These are phyloP conservation scores for Eilema griseolum DNA, from an alignment of 2,888 invertebrate genomes.

Conservation along the genomic window DNA sequence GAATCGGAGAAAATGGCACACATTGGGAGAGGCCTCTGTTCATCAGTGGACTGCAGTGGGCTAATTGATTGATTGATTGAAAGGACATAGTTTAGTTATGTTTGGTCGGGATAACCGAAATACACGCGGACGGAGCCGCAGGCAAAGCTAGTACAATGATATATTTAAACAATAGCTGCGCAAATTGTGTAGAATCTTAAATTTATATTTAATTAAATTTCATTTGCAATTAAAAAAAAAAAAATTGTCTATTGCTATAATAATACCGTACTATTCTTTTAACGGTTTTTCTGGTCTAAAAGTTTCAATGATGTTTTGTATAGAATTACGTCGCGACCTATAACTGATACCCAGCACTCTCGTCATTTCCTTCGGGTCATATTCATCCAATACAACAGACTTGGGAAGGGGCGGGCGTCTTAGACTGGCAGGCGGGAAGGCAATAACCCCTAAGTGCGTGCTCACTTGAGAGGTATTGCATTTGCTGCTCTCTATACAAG, in stretches of 20 bases:
- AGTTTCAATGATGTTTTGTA: slow-evolving; percentile 57
- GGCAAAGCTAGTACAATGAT: no score
- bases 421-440: slow-evolving; percentile 42
- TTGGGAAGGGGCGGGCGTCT: slow-evolving; percentile 25
- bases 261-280: not conserved
- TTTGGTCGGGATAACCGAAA: no score
- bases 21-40: no score
- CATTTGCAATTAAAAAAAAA: not conserved
- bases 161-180: no score
- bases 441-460: slow-evolving; percentile 71
- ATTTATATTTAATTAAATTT: no score
- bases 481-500: slow-evolving; percentile 58
- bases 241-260: not conserved
- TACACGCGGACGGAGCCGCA: no score
- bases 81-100: no score
- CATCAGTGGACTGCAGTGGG: no score
- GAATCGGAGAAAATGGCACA: no score
- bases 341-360: slow-evolving; percentile 71
- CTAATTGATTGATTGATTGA: no score
- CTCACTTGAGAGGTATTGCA: slow-evolving; percentile 72
- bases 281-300: not conserved
- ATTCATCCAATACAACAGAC: slow-evolving; percentile 70
- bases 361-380: slow-evolving; percentile 83
- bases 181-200: no score
- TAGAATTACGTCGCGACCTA: slow-evolving; percentile 59